Base-by-base conservation (phyloP, 2,797 vertebrate genomes). In the Pelochelys cantorii region DNA sequence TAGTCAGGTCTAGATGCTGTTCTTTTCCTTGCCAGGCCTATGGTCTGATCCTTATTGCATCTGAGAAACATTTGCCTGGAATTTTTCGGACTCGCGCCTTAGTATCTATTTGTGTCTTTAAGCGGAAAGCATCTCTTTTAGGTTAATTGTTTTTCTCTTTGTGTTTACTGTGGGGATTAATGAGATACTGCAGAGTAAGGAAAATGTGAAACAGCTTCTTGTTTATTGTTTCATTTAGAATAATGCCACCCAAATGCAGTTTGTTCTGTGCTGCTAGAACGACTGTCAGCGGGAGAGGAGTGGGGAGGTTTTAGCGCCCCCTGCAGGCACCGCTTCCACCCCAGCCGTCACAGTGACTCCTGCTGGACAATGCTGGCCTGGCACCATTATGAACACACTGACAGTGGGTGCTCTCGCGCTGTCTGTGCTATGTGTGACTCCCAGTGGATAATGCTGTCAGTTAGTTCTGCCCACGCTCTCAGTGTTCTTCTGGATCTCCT, bases 81-180 rank as follows among this genome's bases (percentile, higher is more conserved):
- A 55, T 86, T 90, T 83, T 55, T 86, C 68, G 80, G 31, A 59
- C 90, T 57, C 42, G 54, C 22, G 37, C 62, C 86, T 87, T 84
- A 85, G 77, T 82, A 94, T 87, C 84, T 34, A 53, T 95, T 90
- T 83, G 42, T 90, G 59, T 79, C 86, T 87, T 91, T 92, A 92
- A 96, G 81, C 34, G 89, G 88, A 88, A 95, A 91, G 84, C 91
- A 78, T 84, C 80, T 71, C 91, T 92, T 92, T 94, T 92, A 86
- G 84, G 90, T 90, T 96, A 93, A 90, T 89, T 55, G 7, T 68
- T 42, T 97, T 55, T 71, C 34, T 85, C 83, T 93, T 91, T 92
- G 92, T 97, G 90, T 97, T 97, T 97, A 91, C 93, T 92, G 77
- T 42, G 90, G 84, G 92, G 92, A 97, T 96, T 97, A 96, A 97